phyloP scores from a whole-genome alignment of 2,888 invertebrate genomes.

The Cryptocephalus primarius region DNA sequence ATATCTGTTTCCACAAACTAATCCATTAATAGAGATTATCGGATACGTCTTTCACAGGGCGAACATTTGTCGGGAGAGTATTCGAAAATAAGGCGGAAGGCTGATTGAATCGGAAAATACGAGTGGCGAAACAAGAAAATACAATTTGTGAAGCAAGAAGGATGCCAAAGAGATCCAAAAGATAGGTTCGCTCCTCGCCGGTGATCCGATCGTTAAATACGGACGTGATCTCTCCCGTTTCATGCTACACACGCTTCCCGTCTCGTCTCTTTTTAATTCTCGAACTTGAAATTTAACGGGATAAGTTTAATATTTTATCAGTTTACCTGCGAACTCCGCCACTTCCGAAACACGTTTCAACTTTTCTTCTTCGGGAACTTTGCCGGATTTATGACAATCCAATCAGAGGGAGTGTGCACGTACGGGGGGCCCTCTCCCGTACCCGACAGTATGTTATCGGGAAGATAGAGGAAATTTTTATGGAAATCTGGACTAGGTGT shows the following conservation, averaged over 20 bases:
- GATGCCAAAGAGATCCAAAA: slow-evolving; percentile 16
- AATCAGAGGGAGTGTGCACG: too few relatives aligned
- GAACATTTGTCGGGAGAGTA: too few relatives aligned
- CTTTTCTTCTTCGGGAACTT: too few relatives aligned
- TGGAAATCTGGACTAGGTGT: too few relatives aligned
- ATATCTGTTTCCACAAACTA: too few relatives aligned
- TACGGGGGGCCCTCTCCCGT: too few relatives aligned
- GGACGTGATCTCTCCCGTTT: slow-evolving; percentile 32
- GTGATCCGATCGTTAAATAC: slow-evolving; percentile 36
- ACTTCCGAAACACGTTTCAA: too few relatives aligned
- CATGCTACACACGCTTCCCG: slow-evolving; percentile 29
- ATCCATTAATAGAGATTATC: too few relatives aligned
- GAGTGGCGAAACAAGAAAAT: slow-evolving; percentile 34
- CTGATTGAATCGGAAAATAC: slow-evolving; percentile 32
- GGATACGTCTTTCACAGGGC: too few relatives aligned
- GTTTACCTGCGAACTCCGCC: slow-evolving; percentile 3
- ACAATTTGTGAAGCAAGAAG: slow-evolving; percentile 36
- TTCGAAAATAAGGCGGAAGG: slow-evolving; percentile 4
- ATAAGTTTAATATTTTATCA: slow-evolving; percentile 31
- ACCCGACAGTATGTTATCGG: too few relatives aligned
- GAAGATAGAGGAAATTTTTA: too few relatives aligned
- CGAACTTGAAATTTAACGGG: slow-evolving; percentile 19
- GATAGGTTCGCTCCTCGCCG: slow-evolving; percentile 12
- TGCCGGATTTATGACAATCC: too few relatives aligned
- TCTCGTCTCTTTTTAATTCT: slow-evolving; percentile 9